Percentiles rank a stretch among this genome's conserved stretches.
These are phyloP conservation scores for Artemia franciscana DNA, from an alignment of 1,140 invertebrate genomes.

Conservation along the genomic window DNA sequence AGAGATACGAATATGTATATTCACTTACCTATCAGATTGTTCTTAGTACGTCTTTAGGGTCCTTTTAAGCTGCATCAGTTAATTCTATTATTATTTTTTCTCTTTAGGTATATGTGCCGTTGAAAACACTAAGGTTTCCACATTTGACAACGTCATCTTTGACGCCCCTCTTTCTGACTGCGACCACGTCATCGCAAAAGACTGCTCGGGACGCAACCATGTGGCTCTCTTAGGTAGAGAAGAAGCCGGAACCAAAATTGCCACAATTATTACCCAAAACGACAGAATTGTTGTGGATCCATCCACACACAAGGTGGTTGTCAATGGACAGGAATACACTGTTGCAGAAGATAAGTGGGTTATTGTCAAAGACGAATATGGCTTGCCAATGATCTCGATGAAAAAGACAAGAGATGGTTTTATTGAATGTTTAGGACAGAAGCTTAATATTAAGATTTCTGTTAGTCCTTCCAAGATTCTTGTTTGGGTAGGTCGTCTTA, in stretches of 20 bases:
- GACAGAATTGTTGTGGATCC: conserved; percentile 9
- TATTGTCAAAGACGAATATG: background rate
- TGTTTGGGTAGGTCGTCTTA: background rate
- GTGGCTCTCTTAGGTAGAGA: conserved; percentile 11
- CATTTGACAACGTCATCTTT: conserved; percentile 11
- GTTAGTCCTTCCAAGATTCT: background rate
- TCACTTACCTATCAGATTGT: too few species aligned
- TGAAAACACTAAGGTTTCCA: conserved; percentile 5
- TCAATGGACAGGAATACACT: conserved; percentile 6
- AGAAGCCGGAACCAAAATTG: conserved; percentile 5
- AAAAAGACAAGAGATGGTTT: background rate
- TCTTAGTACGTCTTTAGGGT: too few species aligned
- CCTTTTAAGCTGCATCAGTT: too few species aligned
- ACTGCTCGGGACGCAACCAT: conserved; percentile 12
- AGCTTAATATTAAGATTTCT: background rate
- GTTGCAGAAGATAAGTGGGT: background rate
- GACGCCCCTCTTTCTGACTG: conserved; percentile 7
- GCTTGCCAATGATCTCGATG: background rate
- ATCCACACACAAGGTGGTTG: conserved; percentile 2
- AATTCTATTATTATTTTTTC: too few species aligned
- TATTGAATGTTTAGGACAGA: background rate
- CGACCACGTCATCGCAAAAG: conserved; percentile 12
- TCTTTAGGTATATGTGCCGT: conserved; percentile 11
- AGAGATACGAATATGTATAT: too few species aligned
- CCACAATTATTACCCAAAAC: conserved; percentile 7